Percentiles rank a stretch among this genome's conserved stretches.
Conservation (phyloP, 2,888 invertebrate genomes). For the Caenorhabditis zanzibari region DNA sequence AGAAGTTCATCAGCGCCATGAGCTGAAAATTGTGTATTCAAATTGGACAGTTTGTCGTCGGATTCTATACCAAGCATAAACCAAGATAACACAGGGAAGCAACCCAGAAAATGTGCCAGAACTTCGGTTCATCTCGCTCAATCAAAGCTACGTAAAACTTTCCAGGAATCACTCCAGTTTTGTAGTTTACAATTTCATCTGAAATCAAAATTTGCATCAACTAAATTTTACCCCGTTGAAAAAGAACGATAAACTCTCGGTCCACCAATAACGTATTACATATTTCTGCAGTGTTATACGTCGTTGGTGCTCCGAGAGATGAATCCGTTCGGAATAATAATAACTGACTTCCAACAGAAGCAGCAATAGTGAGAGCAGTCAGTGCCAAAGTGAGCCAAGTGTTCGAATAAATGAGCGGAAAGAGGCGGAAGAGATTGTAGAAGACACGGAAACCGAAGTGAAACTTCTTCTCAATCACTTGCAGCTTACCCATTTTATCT, state of each 20-base stretch:
- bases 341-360: slow-evolving; percentile 69
- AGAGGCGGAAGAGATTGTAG: slow-evolving; percentile 64
- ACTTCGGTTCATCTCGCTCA: slow-evolving; percentile 84
- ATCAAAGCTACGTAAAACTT: slow-evolving; percentile 85
- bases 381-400: slow-evolving; percentile 63
- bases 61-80: slow-evolving; percentile 68
- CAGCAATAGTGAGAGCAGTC: slow-evolving; percentile 67
- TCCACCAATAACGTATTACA: slow-evolving; percentile 52
- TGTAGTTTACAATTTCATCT: slow-evolving; percentile 86
- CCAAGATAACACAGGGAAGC: slow-evolving; percentile 83
- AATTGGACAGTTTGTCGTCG: slow-evolving; percentile 17
- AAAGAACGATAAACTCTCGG: slow-evolving; percentile 10
- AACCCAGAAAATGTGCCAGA: slow-evolving; percentile 84
- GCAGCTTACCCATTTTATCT: slow-evolving; percentile 65
- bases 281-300: slow-evolving; percentile 43
- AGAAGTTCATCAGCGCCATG: slow-evolving; percentile 84
- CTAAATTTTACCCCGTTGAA: background rate
- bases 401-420: slow-evolving; percentile 69
- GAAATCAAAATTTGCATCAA: slow-evolving; percentile 32
- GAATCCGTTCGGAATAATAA: slow-evolving; percentile 10
- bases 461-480: slow-evolving; percentile 63
- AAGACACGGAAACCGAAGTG: slow-evolving; percentile 63
- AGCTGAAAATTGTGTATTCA: slow-evolving; percentile 83
- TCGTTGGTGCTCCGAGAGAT: slow-evolving; percentile 22
- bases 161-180: slow-evolving; percentile 86